These are phyloP conservation scores for Sebastolobus alascanus DNA, from an alignment of 2,797 vertebrate species.

Conservation along the genomic window DNA sequence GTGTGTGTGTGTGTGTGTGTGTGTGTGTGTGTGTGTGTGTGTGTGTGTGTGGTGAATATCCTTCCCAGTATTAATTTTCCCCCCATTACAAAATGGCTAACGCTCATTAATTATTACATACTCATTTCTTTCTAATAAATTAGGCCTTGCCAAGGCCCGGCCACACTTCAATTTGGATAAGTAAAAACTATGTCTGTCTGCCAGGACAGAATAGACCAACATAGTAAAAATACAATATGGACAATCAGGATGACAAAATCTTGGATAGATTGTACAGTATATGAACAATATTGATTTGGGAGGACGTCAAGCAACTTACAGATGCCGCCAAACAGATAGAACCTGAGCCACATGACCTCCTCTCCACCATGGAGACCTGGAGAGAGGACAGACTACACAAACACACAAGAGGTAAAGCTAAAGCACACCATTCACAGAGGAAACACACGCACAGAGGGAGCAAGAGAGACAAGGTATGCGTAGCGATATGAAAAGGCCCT, in stretches of 20 bases:
- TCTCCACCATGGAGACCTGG: not conserved
- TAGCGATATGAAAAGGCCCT: not conserved
- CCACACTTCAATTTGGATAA: too few relatives aligned
- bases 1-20: not conserved
- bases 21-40: not conserved
- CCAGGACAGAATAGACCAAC: too few relatives aligned
- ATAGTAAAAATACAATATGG: too few relatives aligned
- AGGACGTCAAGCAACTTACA: not conserved
- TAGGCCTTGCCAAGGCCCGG: not conserved
- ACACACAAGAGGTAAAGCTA: not conserved
- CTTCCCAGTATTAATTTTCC: not conserved
- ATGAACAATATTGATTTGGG: not conserved
- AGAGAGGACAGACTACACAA: not conserved
- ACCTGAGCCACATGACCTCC: not conserved
- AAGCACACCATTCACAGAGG: not conserved
- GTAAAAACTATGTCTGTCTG: too few relatives aligned
- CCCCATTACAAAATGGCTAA: not conserved
- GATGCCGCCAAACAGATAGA: not conserved
- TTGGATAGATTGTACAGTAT: not conserved
- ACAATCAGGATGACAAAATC: too few relatives aligned
- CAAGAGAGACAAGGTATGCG: not conserved
- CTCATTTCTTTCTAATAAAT: not conserved
- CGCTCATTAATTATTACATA: not conserved
- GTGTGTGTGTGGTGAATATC: not conserved
- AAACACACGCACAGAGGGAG: not conserved